A percentile compares a stretch with the other conserved stretches of the same genome.
Evolutionary conservation across 2,797 vertebrate species (phyloP).

Genomic region (Scleropages formosus): DNA sequence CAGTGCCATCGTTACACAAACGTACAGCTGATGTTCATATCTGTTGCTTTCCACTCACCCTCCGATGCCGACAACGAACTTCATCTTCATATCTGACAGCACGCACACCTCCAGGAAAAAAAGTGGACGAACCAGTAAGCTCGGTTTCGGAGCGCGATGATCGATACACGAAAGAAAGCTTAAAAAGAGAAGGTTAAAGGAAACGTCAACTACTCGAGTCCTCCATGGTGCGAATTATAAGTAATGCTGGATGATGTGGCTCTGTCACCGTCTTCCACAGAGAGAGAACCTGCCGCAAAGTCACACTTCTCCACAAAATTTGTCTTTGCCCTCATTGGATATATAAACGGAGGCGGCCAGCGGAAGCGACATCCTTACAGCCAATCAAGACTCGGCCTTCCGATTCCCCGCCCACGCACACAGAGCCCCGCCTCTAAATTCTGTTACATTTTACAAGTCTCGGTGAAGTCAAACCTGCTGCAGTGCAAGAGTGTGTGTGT

Average conservation of each 20-base stretch:
- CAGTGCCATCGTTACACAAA: background rate
- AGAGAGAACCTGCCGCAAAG: constrained; percentile 43
- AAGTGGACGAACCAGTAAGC: constrained; percentile 40
- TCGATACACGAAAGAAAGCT: constrained; percentile 65
- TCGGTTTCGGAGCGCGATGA: constrained; percentile 45
- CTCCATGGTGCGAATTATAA: constrained; percentile 67
- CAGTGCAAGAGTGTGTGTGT: no score
- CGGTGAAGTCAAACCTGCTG: no score
- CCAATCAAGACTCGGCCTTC: constrained; percentile 55
- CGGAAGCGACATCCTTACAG: background rate
- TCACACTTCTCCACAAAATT: constrained; percentile 51
- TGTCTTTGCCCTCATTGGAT: constrained; percentile 55
- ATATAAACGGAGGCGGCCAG: constrained; percentile 58
- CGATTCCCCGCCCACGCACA: background rate
- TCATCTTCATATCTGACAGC: constrained; percentile 63
- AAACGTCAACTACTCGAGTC: constrained; percentile 78
- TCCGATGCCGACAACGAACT: constrained; percentile 84
- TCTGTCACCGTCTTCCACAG: constrained; percentile 58
- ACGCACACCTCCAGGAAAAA: constrained; percentile 21
- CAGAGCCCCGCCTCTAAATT: no score
- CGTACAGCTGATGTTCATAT: background rate
- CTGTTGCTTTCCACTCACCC: constrained; percentile 67
- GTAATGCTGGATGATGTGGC: constrained; percentile 54
- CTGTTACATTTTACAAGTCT: no score
- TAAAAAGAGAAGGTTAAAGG: constrained; percentile 68